A percentile compares a stretch with the other conserved stretches of the same genome.
These are phyloP conservation scores for Willisornis vidua DNA, from an alignment of 2,113 vertebrate genomes.

Conservation along the genomic window DNA sequence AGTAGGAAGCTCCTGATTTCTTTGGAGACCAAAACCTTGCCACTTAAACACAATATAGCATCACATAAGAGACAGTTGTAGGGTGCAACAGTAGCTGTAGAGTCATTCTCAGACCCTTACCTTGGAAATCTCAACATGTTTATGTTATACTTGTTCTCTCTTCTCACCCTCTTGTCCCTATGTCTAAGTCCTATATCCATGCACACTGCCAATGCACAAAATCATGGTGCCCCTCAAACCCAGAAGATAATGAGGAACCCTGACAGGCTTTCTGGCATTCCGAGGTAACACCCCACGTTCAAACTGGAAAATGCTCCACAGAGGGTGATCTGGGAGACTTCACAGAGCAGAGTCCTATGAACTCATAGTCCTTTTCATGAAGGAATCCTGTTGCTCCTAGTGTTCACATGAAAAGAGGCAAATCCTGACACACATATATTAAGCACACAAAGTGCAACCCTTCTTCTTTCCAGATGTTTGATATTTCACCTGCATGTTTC, in stretches of 20 bases:
- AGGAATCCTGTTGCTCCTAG: not conserved
- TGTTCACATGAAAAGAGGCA: not conserved
- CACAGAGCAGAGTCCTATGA: not conserved
- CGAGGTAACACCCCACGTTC: not conserved
- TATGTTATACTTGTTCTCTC: not conserved
- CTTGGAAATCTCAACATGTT: not conserved
- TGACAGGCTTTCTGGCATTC: not conserved
- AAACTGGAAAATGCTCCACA: not conserved
- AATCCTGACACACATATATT: fast-evolving
- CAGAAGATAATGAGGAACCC: not conserved
- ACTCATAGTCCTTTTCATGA: not conserved
- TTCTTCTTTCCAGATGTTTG: not conserved
- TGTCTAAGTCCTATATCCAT: not conserved
- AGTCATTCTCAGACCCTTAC: not conserved
- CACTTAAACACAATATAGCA: no score
- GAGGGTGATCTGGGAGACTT: not conserved
- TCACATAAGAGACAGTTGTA: no score
- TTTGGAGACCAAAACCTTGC: not conserved
- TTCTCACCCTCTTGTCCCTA: not conserved
- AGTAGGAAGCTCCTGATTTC: not conserved
- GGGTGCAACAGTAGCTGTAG: not conserved
- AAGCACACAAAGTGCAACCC: not conserved
- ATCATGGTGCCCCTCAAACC: not conserved
- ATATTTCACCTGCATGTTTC: not conserved
- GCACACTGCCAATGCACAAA: not conserved